Evolutionary conservation across 30 jellyfish, hydroid and myxozoan species (phyloP).

Genomic region (Turritopsis rubra): DNA sequence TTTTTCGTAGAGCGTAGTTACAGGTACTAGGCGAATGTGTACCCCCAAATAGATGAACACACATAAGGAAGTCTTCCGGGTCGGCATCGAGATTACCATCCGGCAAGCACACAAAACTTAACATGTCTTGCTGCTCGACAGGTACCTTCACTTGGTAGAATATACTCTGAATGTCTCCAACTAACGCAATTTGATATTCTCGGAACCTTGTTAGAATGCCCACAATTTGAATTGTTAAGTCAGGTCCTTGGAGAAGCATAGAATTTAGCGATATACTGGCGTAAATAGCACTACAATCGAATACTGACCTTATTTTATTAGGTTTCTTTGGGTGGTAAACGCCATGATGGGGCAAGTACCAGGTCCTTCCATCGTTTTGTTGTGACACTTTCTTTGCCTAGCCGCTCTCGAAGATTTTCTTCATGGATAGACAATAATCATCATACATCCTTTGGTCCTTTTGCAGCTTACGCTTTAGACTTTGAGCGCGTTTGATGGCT

Average conservation of each 20-base stretch:
- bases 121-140: conserved; percentile 25
- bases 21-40: conserved; percentile 61
- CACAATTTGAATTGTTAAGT: conserved; percentile 36
- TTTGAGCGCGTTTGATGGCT: conserved; percentile 19
- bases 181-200: conserved; percentile 48
- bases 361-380: not conserved
- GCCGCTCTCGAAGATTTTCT: not conserved
- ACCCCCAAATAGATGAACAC: conserved; percentile 54
- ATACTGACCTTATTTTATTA: conserved; percentile 43
- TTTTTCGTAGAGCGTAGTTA: conserved; percentile 43
- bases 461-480: conserved; percentile 14
- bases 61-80: conserved; percentile 39
- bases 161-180: conserved; percentile 50
- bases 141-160: conserved; percentile 40
- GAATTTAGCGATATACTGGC: conserved; percentile 41
- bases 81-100: conserved; percentile 36
- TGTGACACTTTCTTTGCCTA: conserved; percentile 15
- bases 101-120: conserved; percentile 52
- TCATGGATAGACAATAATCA: not conserved
- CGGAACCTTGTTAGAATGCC: conserved; percentile 48
- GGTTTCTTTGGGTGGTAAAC: conserved; percentile 59
- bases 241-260: conserved; percentile 57
- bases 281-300: conserved; percentile 62
- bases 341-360: conserved; percentile 72
- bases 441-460: not conserved